These are phyloP conservation scores for Dasypogon diadema DNA, from an alignment of 2,888 invertebrate species.

Conservation along the genomic window DNA sequence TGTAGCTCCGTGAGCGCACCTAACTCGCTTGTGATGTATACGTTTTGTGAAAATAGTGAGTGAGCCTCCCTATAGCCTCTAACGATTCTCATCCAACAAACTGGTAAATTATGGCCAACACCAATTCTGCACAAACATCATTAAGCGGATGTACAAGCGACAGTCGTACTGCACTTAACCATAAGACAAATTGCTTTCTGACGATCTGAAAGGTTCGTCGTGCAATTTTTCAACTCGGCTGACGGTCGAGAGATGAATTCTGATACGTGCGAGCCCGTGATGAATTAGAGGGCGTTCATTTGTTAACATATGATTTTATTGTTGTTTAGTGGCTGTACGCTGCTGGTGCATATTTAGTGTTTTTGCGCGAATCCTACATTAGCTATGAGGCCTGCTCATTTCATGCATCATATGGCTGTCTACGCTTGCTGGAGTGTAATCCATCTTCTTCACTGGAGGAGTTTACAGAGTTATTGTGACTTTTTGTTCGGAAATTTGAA, in stretches of 20 bases:
- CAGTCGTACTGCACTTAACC: slow-evolving; percentile 36
- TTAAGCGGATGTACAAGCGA: slow-evolving; percentile 40
- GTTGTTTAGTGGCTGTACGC: slow-evolving; percentile 24
- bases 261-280: slow-evolving; percentile 31
- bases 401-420: no score
- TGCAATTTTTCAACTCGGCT: slow-evolving; percentile 35
- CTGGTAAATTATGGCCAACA: slow-evolving; percentile 47
- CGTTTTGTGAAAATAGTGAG: background rate
- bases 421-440: no score
- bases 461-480: no score
- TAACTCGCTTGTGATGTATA: slow-evolving; percentile 4
- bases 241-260: slow-evolving; percentile 23
- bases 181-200: slow-evolving; percentile 48
- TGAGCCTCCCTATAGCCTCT: background rate
- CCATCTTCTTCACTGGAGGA: no score
- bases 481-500: no score
- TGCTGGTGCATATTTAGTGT: background rate
- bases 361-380: no score
- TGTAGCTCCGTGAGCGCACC: background rate
- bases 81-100: slow-evolving; percentile 38
- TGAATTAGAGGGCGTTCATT: slow-evolving; percentile 41
- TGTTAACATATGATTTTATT: slow-evolving; percentile 37
- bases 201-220: slow-evolving; percentile 44
- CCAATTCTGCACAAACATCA: slow-evolving; percentile 48
- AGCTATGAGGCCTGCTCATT: no score